Conservation (phyloP, 2,888 invertebrate genomes). For the Odiellus spinosus region DNA sequence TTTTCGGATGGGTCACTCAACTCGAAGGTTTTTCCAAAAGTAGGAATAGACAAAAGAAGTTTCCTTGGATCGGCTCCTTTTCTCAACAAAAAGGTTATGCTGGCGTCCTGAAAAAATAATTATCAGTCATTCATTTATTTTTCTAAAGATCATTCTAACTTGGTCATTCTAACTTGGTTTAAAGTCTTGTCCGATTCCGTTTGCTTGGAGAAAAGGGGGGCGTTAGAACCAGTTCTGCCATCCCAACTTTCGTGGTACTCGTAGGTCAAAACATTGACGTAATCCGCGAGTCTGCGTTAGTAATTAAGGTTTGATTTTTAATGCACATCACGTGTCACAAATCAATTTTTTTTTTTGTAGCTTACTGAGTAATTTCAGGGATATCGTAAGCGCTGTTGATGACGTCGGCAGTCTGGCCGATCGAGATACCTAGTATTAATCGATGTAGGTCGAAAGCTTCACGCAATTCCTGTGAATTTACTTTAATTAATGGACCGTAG, state of each 20-base stretch:
- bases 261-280: slow-evolving; percentile 55
- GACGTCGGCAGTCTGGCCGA: slow-evolving; percentile 62
- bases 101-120: slow-evolving; percentile 56
- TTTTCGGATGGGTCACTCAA: slow-evolving; percentile 34
- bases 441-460: slow-evolving; percentile 45
- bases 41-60: slow-evolving; percentile 48
- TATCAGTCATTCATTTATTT: no score
- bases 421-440: slow-evolving; percentile 59
- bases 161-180: no score
- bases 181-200: no score
- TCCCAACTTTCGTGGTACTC: slow-evolving; percentile 45
- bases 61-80: slow-evolving; percentile 53
- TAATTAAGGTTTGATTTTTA: neutral
- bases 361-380: slow-evolving; percentile 45
- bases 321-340: no score
- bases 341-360: no score
- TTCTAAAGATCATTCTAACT: no score
- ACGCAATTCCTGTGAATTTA: slow-evolving; percentile 36
- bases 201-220: slow-evolving; percentile 30
- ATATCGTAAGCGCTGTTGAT: slow-evolving; percentile 63
- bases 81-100: slow-evolving; percentile 53
- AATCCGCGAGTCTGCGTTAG: slow-evolving; percentile 41
- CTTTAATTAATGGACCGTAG: no score
- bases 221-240: slow-evolving; percentile 24
- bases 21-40: slow-evolving; percentile 51